Evolutionary conservation across 2,113 vertebrate genomes (phyloP).

Genomic region (Ceyx margarethae): DNA sequence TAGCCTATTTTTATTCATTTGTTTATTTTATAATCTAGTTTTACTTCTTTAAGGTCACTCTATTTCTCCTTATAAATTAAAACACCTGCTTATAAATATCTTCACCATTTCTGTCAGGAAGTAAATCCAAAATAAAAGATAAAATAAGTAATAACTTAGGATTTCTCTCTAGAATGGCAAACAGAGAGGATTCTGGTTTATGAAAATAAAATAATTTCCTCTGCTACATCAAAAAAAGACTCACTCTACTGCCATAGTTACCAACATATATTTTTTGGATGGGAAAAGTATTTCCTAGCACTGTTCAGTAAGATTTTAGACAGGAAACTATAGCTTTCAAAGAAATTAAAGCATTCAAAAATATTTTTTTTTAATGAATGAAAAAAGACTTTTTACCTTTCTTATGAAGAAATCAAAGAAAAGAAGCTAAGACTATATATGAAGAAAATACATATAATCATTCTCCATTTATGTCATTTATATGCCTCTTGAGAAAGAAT

Average conservation of each 20-base stretch:
- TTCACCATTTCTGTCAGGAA: not conserved
- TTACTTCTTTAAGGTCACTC: not conserved
- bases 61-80: not conserved
- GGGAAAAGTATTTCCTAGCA: not conserved
- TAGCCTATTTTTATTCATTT: not conserved
- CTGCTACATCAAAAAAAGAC: not conserved
- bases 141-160: not conserved
- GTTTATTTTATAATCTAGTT: not conserved
- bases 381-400: not conserved
- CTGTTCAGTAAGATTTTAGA: not conserved
- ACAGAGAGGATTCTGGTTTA: not conserved
- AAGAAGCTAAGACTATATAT: not conserved
- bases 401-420: not conserved
- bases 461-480: not conserved
- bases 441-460: not conserved
- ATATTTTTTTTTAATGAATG: not conserved
- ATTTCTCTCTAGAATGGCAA: not conserved
- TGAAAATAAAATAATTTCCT: not conserved
- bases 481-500: not conserved
- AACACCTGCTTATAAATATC: not conserved
- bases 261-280: not conserved
- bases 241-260: not conserved
- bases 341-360: not conserved
- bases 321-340: not conserved
- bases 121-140: not conserved